Conservation (phyloP, 2,113 vertebrate species). For the Psilopsiagon aymara region DNA sequence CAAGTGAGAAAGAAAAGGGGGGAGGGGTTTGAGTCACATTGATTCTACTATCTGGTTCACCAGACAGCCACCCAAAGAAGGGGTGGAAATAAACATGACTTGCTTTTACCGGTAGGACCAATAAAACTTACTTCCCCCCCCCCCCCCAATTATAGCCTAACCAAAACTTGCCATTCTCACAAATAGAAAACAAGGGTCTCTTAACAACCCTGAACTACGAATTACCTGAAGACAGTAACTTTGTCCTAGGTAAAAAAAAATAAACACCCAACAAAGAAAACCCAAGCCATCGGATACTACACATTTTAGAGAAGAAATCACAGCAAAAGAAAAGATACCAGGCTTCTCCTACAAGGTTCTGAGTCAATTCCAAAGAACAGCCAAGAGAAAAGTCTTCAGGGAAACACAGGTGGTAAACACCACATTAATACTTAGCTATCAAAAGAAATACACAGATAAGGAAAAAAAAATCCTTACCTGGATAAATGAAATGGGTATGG, state of each 20-base stretch:
- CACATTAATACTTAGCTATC: not conserved
- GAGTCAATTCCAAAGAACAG: not conserved
- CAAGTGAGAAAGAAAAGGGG: not conserved
- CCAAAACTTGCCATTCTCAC: not conserved
- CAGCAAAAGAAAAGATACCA: not conserved
- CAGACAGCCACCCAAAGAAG: not conserved
- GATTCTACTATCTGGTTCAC: slow-evolving; percentile 15
- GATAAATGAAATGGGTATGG: not conserved
- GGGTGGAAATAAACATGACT: not conserved
- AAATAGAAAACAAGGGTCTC: not conserved
- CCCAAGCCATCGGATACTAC: not conserved
- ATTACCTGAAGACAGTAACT: not conserved
- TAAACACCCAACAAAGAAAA: no score
- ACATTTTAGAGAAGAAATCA: not conserved
- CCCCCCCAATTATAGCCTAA: not conserved
- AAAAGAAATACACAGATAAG: not conserved
- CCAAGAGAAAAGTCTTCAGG: not conserved
- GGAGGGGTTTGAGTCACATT: not conserved
- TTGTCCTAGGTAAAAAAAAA: not conserved
- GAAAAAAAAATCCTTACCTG: not conserved
- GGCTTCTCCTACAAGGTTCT: not conserved
- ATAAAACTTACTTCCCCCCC: accelerated
- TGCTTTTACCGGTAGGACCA: not conserved
- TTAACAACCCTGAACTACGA: not conserved
- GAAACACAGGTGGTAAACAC: not conserved